These are phyloP conservation scores for Drosophila stalkeri DNA, from an alignment of 2,888 invertebrate species.

Conservation along the genomic window DNA sequence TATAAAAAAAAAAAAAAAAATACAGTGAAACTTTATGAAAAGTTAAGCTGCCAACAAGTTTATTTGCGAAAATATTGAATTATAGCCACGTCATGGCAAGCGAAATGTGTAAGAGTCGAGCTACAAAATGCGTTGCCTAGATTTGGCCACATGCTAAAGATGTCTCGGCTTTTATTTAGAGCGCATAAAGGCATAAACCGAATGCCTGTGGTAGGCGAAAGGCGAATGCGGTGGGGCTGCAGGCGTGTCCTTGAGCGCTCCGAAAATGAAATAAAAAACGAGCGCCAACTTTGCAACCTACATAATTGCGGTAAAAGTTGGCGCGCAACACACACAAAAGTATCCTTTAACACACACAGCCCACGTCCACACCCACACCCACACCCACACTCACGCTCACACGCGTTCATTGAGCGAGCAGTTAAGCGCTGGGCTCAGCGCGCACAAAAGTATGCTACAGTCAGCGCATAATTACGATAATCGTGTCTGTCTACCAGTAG, in stretches of 20 bases:
- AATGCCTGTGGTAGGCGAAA: slow-evolving; percentile 43
- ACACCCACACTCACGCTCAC: slow-evolving; percentile 3
- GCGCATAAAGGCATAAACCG: slow-evolving; percentile 73
- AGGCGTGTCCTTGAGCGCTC: slow-evolving; percentile 63
- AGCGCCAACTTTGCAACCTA: slow-evolving; percentile 73
- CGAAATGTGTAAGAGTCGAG: slow-evolving; percentile 24
- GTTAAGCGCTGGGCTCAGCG: slow-evolving; percentile 56
- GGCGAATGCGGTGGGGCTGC: slow-evolving; percentile 14
- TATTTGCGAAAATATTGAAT: slow-evolving; percentile 79
- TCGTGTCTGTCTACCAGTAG: slow-evolving; percentile 70
- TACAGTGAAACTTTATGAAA: slow-evolving; percentile 61
- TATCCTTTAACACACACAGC: slow-evolving; percentile 43
- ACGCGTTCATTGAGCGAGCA: slow-evolving; percentile 42
- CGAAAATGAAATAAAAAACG: slow-evolving; percentile 65
- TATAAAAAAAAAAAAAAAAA: slow-evolving; percentile 33
- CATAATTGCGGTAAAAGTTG: slow-evolving; percentile 78
- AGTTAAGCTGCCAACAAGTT: slow-evolving; percentile 81
- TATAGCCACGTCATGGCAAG: slow-evolving; percentile 70
- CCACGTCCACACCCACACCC: neutral
- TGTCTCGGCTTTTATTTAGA: slow-evolving; percentile 62
- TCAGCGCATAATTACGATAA: slow-evolving; percentile 81
- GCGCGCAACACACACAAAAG: slow-evolving; percentile 44
- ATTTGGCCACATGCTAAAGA: slow-evolving; percentile 66
- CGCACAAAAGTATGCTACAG: slow-evolving; percentile 73
- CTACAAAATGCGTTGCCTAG: slow-evolving; percentile 64